These are phyloP conservation scores for Cantharis lateralis DNA, from an alignment of 2,888 invertebrate species.

Conservation along the genomic window DNA sequence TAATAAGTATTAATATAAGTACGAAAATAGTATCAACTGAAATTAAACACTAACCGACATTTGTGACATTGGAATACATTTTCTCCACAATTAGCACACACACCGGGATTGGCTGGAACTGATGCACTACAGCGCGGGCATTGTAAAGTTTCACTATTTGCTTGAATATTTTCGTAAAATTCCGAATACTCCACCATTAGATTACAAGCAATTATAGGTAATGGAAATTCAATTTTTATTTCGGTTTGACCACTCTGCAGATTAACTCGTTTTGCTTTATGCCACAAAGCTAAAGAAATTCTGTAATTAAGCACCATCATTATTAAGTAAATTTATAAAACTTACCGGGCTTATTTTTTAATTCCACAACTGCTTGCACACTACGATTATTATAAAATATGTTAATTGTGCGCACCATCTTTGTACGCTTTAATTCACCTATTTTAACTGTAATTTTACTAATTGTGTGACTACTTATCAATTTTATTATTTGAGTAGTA, in stretches of 20 bases:
- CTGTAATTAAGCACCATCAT: not conserved
- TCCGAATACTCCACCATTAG: constrained; percentile 98
- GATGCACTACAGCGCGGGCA: constrained; percentile 96
- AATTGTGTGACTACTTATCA: constrained; percentile 94
- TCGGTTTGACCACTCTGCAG: constrained; percentile 92
- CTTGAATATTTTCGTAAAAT: constrained; percentile 94
- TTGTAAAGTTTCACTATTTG: constrained; percentile 91
- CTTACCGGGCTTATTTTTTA: constrained; percentile 87
- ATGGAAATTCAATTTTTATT: constrained; percentile 94
- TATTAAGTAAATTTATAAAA: not conserved
- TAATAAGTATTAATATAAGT: not conserved
- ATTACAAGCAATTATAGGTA: constrained; percentile 97
- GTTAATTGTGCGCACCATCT: constrained; percentile 96
- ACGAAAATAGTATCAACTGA: not conserved
- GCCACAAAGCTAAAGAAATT: constrained; percentile 79
- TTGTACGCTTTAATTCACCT: constrained; percentile 92
- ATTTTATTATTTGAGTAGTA: constrained; percentile 95
- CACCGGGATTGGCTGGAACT: constrained; percentile 96
- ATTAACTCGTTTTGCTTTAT: constrained; percentile 91
- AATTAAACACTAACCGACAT: constrained; percentile 68
- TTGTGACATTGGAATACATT: constrained; percentile 99
- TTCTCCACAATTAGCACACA: constrained; percentile 96
- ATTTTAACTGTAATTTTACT: constrained; percentile 91
- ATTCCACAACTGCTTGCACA: constrained; percentile 95
- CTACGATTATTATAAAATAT: constrained; percentile 96